These are phyloP conservation scores for Morpho helenor DNA, from an alignment of 2,888 invertebrate genomes.

Conservation along the genomic window DNA sequence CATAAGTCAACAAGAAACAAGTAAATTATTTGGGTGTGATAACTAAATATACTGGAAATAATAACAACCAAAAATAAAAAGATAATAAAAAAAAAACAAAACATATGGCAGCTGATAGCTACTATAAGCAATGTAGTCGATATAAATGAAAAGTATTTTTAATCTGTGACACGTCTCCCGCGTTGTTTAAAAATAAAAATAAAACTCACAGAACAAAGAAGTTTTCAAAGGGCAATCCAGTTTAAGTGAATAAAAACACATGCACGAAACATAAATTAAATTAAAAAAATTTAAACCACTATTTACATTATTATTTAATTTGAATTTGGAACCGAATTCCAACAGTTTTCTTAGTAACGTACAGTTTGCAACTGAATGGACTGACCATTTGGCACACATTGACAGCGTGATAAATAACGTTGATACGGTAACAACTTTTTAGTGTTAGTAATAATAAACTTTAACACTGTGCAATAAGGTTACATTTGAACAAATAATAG, in stretches of 20 bases:
- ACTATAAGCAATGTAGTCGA: not conserved
- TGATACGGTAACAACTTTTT: constrained; percentile 31
- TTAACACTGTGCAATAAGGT: constrained; percentile 17
- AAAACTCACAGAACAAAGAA: constrained; percentile 21
- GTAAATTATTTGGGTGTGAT: no score
- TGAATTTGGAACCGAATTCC: constrained; percentile 22
- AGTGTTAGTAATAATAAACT: constrained; percentile 30
- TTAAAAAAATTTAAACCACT: constrained; percentile 7
- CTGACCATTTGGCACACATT: constrained; percentile 47
- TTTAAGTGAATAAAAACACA: constrained; percentile 10
- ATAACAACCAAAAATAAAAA: not conserved
- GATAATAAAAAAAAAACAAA: not conserved
- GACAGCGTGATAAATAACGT: constrained; percentile 19
- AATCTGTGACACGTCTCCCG: constrained; percentile 16
- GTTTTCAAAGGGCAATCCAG: constrained; percentile 12
- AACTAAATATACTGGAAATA: no score
- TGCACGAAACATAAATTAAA: constrained; percentile 7
- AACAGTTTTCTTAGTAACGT: constrained; percentile 31
- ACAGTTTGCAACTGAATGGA: constrained; percentile 34
- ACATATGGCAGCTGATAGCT: no score
- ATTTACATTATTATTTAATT: constrained; percentile 5
- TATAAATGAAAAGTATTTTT: constrained; percentile 9
- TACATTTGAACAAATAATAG: constrained; percentile 12
- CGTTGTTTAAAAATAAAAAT: constrained; percentile 14
- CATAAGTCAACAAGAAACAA: no score